These are phyloP conservation scores for Microctonus aethiopoides DNA, from an alignment of 2,888 invertebrate species.

Conservation along the genomic window DNA sequence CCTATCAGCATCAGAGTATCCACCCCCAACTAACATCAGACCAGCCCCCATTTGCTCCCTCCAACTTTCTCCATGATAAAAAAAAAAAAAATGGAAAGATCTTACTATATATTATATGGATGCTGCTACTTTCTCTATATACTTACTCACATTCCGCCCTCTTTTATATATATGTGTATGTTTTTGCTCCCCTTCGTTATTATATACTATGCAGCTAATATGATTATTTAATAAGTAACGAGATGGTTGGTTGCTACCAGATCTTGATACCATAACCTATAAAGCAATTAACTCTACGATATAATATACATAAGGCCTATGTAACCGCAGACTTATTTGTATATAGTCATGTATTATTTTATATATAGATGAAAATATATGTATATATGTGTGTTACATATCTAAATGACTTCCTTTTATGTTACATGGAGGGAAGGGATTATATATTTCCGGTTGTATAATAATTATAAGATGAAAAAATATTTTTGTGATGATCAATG, in stretches of 20 bases:
- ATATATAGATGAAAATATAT: no score
- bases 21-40: constrained; percentile 11
- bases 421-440: no score
- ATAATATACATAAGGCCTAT: background rate
- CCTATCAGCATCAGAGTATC: constrained; percentile 1
- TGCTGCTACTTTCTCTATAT: background rate
- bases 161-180: constrained; percentile 20
- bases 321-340: constrained; percentile 4
- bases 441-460: no score
- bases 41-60: constrained; percentile 9
- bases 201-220: constrained; percentile 37
- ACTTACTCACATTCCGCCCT: background rate
- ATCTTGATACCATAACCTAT: constrained; percentile 27
- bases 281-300: background rate
- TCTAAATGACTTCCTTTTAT: constrained; percentile 24
- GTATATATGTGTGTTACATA: constrained; percentile 39
- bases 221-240: constrained; percentile 39
- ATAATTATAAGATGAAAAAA: no score
- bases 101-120: background rate
- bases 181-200: constrained; percentile 16
- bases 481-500: no score
- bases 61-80: constrained; percentile 6
- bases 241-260: constrained; percentile 29
- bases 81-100: background rate
- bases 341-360: constrained; percentile 38